phyloP scores from a whole-genome alignment of 2,797 vertebrate species.

The Cryptoblepharus egeriae region DNA sequence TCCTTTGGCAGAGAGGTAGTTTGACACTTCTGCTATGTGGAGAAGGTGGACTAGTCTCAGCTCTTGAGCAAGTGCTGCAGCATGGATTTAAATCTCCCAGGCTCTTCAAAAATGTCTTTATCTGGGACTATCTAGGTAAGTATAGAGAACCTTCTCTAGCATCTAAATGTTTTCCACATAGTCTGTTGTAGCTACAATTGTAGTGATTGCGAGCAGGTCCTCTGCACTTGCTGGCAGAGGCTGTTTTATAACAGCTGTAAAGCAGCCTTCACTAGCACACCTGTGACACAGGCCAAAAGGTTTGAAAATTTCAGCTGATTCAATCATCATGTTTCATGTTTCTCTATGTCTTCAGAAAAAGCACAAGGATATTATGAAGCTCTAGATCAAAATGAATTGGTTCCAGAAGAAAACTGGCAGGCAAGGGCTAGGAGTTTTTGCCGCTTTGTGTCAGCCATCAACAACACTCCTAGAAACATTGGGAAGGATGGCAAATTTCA shows the following conservation, averaged over 20 bases:
- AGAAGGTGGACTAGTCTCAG: constrained; percentile 95
- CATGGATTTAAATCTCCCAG: constrained; percentile 97
- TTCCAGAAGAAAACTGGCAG: constrained; percentile 94
- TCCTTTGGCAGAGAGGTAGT: constrained; percentile 89
- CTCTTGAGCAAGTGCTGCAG: constrained; percentile 97
- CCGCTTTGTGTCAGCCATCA: constrained; percentile 95
- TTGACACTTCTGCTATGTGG: constrained; percentile 95
- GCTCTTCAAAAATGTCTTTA: constrained; percentile 99
- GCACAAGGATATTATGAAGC: constrained; percentile 96
- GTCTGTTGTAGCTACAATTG: not conserved
- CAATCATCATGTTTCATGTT: not conserved
- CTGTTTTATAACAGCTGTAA: no score
- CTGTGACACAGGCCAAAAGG: not conserved
- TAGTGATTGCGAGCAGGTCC: not conserved
- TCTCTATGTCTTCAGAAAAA: constrained; percentile 85
- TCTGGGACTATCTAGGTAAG: constrained; percentile 98
- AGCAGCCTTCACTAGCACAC: no score
- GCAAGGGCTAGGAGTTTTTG: constrained; percentile 93
- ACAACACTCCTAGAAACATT: constrained; percentile 93
- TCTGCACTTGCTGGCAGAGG: no score
- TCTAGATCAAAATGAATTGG: constrained; percentile 87
- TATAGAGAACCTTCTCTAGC: constrained; percentile 6
- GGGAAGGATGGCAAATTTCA: constrained; percentile 99
- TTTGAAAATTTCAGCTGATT: not conserved
- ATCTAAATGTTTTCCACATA: not conserved